phyloP scores from a whole-genome alignment of 2,113 vertebrate species.

The Tor tambroides region DNA sequence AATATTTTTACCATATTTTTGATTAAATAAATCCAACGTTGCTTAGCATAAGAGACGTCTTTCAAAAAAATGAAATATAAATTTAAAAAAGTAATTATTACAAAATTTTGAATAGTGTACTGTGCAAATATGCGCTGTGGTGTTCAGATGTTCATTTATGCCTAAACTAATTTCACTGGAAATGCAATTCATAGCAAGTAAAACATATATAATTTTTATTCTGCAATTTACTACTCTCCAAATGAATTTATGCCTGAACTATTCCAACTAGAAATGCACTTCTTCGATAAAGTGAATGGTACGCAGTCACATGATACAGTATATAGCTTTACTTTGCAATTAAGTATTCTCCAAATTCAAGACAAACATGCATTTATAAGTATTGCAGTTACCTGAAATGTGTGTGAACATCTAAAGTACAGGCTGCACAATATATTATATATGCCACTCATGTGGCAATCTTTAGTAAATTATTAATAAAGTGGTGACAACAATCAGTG shows the following conservation, averaged over 20 bases:
- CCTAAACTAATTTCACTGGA: not conserved
- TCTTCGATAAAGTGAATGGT: not conserved
- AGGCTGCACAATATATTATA: not conserved
- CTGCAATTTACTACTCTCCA: too few species aligned
- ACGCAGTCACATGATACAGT: not conserved
- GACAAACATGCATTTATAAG: not conserved
- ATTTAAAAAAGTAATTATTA: too few species aligned
- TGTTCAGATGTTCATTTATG: not conserved
- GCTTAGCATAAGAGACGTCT: too few species aligned
- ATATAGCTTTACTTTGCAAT: not conserved
- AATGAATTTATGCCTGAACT: too few species aligned
- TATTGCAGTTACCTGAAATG: not conserved
- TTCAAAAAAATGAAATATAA: too few species aligned
- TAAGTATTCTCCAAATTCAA: not conserved
- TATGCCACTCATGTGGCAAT: not conserved
- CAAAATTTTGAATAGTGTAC: too few species aligned
- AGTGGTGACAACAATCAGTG: not conserved
- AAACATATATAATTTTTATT: too few species aligned
- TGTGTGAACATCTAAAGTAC: not conserved
- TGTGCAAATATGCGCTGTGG: not conserved
- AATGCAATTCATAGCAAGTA: not conserved
- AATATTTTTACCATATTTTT: too few species aligned
- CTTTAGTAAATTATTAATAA: not conserved
- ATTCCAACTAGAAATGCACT: not conserved
- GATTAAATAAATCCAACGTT: too few species aligned